Base-by-base conservation (phyloP, 1,140 invertebrate species). In the Parapsyche elsis region DNA sequence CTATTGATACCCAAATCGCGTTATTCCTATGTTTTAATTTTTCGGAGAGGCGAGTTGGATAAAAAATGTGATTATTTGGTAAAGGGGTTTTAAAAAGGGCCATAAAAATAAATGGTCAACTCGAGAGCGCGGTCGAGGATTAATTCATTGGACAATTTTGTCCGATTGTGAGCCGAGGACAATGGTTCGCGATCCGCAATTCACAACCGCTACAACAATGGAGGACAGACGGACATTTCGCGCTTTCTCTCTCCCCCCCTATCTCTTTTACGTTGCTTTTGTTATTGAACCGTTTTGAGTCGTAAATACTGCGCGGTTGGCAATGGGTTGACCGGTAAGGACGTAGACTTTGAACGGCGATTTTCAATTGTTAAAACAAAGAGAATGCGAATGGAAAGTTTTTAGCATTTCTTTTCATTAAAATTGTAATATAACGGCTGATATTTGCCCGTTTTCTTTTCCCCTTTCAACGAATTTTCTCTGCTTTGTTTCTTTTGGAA, bases 151-250 rank as follows among this genome's bases (percentile, higher is more conserved):
- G 64, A 67, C 64, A 23, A 67, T 67, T 67, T 67, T 23, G 64
- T 67, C 23, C 23, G n/a, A 21, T 19, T 23, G 59, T 21, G 59
- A 21, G n/a, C 14, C 59, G 16, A 10, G 64, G 64, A 67, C 64
- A 67, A 67, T 67, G 64, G 64, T 21, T 21, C n/a, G 57, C 57
- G 57, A 61, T 61, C 64, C 64, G 64, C 64, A 67, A 67, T 67
- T 67, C 21, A 67, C 64, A 67, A 67, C 21, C 64, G 64, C 23
- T 23, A 24, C 64, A 67, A 67, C 64, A 67, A 67, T 67, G 64
- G 64, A 10, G 21, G 64, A 67, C 64, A 67, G 64, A 67, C 64
- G 64, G 64, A 67, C 64, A 67, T 23, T 67, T 67, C 24, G 19
- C 19, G 19, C 24, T 23, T 61, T 23, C 10, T 23, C 7, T 9